Evolutionary conservation across 2,113 vertebrate genomes (phyloP), one percentile per base, ranked within the genome.

Genomic region (Malurus cyaneus): DNA sequence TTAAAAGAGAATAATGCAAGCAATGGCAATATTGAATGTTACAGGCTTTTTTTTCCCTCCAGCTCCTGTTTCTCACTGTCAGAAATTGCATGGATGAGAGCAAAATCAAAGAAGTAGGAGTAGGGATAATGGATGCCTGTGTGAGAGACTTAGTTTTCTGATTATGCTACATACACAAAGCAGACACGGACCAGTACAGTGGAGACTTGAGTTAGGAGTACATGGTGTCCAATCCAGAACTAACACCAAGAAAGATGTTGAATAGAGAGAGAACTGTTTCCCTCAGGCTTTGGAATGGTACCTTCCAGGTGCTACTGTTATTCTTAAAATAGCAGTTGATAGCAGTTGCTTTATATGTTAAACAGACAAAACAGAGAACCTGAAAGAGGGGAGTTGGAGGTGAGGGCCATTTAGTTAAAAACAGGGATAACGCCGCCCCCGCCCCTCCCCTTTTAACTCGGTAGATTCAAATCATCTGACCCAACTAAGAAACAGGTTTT

Each of bases 41-140:
- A 18, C 0, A 39, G 39, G 39, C 1, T 0, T 3, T 14, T 42
- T 59, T 50, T n/a, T 23, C 13, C 15, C 3, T 62, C 18, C 46
- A 61, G 5, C 19, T 69, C 1, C 23, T 49, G 7, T 83, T 93
- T 83, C 36, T 92, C 31, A 53, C 32, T 65, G 46, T 44, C 8
- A 70, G n/a, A 92, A 61, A 61, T 50, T 23, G 5, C 18, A 24
- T 39, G 34, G 44, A 60, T 88, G 36, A 64, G 41, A 88, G 31
- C 39, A 66, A 80, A 94, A 93, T 86, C 26, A 76, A 72, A 67
- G 16, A 59, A 85, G 7, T 29, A 46, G 12, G 34, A 76, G 34
- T 18, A 54, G 42, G 39, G 41, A 16, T 76, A 88, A 73, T 18
- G 39, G 39, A 49, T 49, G 36, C 19, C 28, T 86, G 5, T 39